These are phyloP conservation scores for Stegodyphus mimosarum DNA, from an alignment of 1,140 invertebrate species.

Conservation along the genomic window DNA sequence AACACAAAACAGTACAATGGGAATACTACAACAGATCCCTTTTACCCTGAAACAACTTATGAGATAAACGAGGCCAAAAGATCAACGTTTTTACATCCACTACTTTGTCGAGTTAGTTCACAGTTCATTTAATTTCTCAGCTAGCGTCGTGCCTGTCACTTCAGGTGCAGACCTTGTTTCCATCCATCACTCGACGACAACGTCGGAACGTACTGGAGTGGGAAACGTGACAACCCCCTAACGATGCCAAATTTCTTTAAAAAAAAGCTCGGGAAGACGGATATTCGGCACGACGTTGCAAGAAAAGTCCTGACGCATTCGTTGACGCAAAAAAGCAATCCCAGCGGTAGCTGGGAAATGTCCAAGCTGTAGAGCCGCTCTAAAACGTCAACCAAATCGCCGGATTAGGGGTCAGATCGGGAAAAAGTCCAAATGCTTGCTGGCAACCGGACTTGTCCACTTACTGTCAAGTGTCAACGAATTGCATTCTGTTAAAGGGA, in stretches of 20 bases:
- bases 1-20: too few species aligned
- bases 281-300: neutral
- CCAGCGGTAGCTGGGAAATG: too few species aligned
- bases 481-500: constrained; percentile 57
- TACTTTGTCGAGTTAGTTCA: too few species aligned
- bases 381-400: neutral
- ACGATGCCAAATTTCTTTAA: constrained; percentile 38
- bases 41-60: too few species aligned
- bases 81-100: too few species aligned
- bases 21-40: too few species aligned
- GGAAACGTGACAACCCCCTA: constrained; percentile 49
- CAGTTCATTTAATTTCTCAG: constrained; percentile 44
- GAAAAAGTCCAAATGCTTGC: constrained; percentile 31
- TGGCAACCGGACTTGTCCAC: constrained; percentile 50
- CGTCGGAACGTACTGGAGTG: neutral
- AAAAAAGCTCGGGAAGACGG: constrained; percentile 3
- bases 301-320: neutral
- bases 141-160: constrained; percentile 28
- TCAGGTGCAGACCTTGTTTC: constrained; percentile 29
- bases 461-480: constrained; percentile 55
- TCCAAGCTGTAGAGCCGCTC: neutral
- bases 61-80: too few species aligned
- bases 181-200: constrained; percentile 8
- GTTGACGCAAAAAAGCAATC: too few species aligned
- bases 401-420: constrained; percentile 13